Evolutionary conservation across 2,797 vertebrate species (phyloP), one percentile per base, ranked within the genome.

Genomic region (Botia kubotai): DNA sequence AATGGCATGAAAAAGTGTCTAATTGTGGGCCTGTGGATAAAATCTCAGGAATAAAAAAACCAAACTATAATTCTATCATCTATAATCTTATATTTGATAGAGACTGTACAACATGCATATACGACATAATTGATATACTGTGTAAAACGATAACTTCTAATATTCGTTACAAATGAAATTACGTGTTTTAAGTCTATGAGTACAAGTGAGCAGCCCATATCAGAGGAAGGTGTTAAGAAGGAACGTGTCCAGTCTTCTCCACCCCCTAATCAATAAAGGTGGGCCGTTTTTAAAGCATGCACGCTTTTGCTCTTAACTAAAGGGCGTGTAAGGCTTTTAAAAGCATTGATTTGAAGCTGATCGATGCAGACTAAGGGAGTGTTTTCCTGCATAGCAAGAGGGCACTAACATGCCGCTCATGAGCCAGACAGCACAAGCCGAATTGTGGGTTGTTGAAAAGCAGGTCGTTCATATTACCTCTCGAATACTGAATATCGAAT

Each of bases 301-400:
- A 81, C 39, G 36, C 81, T 80, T 84, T 73, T 77, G 83, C 83
- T 84, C 83, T 76, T 73, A 83, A 83, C 83, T 84, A 81, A 81
- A 86, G 81, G 72, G 71, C 68, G 62, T 84, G 85, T 72, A 79
- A 82, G 77, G 83, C 85, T 84, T 86, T 86, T 86, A 86, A 84
- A 83, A 81, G 81, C 81, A 86, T 86, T 79, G 85, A 86, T 86
- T 83, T 36, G 3, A 33, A 67, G 36, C 23, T 48, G 75, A 79
- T 84, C 81, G 63, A 86, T 84, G 62, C 23, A 63, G 71, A 83
- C 81, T 83, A 82, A 83, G 67, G 23, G 63, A 84, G 77, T 78
- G 73, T 79, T 81, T 81, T 83, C 78, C 83, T 81, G 74, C 83
- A 83, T 79, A 75, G 80, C 75, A 77, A 84, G 77, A 63, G 82